Base-by-base conservation (phyloP, 2,797 vertebrate species). In the Enteromius viviparus region DNA sequence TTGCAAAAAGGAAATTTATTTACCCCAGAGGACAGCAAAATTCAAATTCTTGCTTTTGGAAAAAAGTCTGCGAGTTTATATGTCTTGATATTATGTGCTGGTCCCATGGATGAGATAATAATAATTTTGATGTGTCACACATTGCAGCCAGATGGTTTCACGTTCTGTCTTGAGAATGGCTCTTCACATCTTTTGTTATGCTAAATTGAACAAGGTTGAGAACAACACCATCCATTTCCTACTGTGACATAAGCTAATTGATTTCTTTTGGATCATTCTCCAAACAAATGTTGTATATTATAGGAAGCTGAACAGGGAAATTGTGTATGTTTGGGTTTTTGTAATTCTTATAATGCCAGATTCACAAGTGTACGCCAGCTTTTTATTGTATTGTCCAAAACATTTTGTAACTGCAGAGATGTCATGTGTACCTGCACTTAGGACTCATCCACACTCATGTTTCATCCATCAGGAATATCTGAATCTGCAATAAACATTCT, bases 1-100 rank as follows among this genome's bases (percentile, higher is more conserved):
- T 88, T 87, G 68, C 85, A 88, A 40, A 84, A 82, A 84, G 86
- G 85, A 9, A 37, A 86, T 53, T 60, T 76, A 88, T 78, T 88
- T 21, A 29, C 80, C 83, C 85, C 64, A 84, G 78, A 45, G 76
- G 76, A 86, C 84, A 82, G 75, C 72, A 85, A 76, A 86, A 85
- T 74, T 80, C 66, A 82, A 76, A 86, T 83, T 71, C 77, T 75
- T 51, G 75, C 49, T 87, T 76, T 85, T 80, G 77, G 85, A 85
- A 45, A 82, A 26, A 26, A 26, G 26, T 78, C 42, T 74, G 80
- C 69, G 76, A 81, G 71, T 86, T 85, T 82, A 81, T 76, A 70
- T 85, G 62, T 86, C 64, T 84, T 86, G 37, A 82, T 83, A 82
- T 66, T 47, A 84, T 58, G 51, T 66, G 47, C 51, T 78, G 66